Evolutionary conservation across 35 echinoderm and acorn worm genomes (phyloP), one percentile per base, ranked within the genome.

Genomic region (Ptychodera flava): DNA sequence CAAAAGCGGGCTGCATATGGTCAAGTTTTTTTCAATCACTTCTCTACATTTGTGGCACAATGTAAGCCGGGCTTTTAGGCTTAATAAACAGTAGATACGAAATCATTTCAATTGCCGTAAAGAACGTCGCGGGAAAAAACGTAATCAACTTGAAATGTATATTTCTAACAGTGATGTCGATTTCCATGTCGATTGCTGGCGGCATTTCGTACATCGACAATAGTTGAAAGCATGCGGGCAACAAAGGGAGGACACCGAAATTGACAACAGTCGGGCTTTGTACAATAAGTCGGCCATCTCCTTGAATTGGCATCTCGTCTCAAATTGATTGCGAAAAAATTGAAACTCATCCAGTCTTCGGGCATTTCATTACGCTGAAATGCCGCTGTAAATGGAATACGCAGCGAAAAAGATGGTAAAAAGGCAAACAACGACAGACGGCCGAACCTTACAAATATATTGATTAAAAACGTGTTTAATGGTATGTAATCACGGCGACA

Each of bases 1-100:
- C 6, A 12, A 22, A 64, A 64, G 45, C 22, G 45, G 22, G 45
- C n/a, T n/a, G n/a, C 45, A 64, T 64, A 12, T 22, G 45, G 45
- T 64, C 45, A 64, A 64, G 45, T 64, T 64, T 64, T n/a, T 64
- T 64, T 64, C 45, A 64, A 64, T 64, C 45, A 64, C 45, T 64
- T 64, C 45, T 64, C 22, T 64, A 12, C 45, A 64, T 64, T 64
- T 6, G 6, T 64, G 22, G 22, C 45, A 64, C 45, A 64, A 64
- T 64, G 22, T 22, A 64, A 64, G 45, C 45, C 45, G 45, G 45
- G 45, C 45, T 64, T 64, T 64, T 64, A 64, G 45, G 45, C 45
- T 22, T 64, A 64, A 64, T 64, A 64, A 6, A 64, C 6, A 64
- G 45, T 12, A 6, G 45, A 64, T 22, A 64, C 22, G 45, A 6